Percentiles rank a stretch among this genome's conserved stretches.
Evolutionary conservation across 2,888 invertebrate species (phyloP).

Genomic region (Eurytoma adleriae): DNA sequence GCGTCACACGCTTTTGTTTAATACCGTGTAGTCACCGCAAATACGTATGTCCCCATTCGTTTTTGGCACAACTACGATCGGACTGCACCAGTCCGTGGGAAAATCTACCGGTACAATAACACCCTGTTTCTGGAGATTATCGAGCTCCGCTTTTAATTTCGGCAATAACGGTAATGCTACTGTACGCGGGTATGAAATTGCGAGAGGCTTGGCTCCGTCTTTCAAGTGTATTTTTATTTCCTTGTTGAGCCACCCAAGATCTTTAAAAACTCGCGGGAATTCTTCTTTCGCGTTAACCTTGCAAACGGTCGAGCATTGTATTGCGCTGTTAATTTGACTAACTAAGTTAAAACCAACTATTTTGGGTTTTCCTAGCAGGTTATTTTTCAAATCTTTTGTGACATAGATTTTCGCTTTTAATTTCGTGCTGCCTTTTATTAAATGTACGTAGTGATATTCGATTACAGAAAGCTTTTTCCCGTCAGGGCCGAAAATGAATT

Average conservation of each 20-base stretch:
- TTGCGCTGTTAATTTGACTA: constrained; percentile 42
- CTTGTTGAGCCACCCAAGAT: constrained; percentile 60
- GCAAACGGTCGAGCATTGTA: neutral
- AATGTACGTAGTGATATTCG: constrained; percentile 46
- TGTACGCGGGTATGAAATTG: constrained; percentile 57
- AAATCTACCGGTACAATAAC: no score
- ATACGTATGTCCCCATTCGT: no score
- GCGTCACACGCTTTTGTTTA: no score
- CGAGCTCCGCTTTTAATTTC: no score
- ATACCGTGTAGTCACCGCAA: no score
- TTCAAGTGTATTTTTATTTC: neutral
- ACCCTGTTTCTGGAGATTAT: no score
- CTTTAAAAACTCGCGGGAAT: constrained; percentile 57
- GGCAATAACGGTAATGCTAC: constrained; percentile 66
- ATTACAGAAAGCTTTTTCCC: constrained; percentile 47
- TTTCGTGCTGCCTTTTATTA: constrained; percentile 24
- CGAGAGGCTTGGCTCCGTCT: neutral
- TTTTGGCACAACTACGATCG: no score
- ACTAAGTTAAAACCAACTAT: constrained; percentile 52
- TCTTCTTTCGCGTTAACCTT: constrained; percentile 44
- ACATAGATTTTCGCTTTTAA: constrained; percentile 47
- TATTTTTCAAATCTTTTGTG: constrained; percentile 47
- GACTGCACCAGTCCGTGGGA: no score
- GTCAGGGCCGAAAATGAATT: constrained; percentile 53
- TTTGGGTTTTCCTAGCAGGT: constrained; percentile 57